These are phyloP conservation scores for Mnemiopsis leidyi DNA, from an alignment of 37 sponge, comb jelly and placozoan species.

Conservation along the genomic window DNA sequence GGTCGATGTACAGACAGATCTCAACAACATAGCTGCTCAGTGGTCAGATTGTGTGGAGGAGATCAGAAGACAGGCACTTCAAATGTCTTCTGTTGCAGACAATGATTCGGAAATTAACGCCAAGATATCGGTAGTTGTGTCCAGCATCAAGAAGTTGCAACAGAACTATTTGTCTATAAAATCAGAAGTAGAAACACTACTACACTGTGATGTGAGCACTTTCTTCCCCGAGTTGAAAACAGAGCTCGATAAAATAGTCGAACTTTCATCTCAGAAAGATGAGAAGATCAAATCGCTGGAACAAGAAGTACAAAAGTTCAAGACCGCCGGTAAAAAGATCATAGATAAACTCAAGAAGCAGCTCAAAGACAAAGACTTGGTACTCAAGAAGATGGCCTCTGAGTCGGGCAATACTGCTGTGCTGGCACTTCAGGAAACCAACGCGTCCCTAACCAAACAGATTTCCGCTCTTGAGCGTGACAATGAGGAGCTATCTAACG, in stretches of 20 bases:
- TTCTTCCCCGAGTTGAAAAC: neutral
- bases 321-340: slow-evolving; percentile 34
- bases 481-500: neutral
- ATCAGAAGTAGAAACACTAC: neutral
- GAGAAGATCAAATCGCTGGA: neutral
- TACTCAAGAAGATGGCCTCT: neutral
- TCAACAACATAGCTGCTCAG: neutral
- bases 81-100: neutral
- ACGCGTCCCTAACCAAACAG: neutral
- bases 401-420: neutral
- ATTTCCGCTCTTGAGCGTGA: neutral
- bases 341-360: slow-evolving; percentile 24
- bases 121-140: neutral
- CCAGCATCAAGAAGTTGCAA: neutral
- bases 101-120: neutral
- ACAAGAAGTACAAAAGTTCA: neutral
- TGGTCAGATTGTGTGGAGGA: neutral
- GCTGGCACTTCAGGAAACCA: neutral
- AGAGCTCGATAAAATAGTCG: neutral
- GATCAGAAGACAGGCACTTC: neutral
- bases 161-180: neutral
- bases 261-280: neutral
- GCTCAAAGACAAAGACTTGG: neutral
- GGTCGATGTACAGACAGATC: neutral
- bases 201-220: neutral